These are phyloP conservation scores for Menidia beryllina DNA, from an alignment of 2,113 vertebrate genomes.

Conservation along the genomic window DNA sequence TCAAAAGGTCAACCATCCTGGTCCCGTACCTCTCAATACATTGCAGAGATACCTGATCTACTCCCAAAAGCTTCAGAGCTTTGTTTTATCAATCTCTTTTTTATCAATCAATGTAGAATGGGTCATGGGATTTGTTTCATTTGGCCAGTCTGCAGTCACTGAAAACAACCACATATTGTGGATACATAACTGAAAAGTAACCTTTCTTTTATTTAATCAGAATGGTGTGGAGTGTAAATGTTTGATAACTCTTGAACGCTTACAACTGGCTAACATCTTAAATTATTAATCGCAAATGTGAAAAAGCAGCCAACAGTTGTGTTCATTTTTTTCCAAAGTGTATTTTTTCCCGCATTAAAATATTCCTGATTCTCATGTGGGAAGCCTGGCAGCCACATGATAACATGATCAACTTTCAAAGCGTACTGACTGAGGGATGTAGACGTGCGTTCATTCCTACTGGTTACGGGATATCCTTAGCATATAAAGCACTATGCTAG, in stretches of 20 bases:
- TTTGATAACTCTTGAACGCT: neutral
- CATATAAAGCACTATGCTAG: constrained; percentile 13
- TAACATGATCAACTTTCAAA: constrained; percentile 22
- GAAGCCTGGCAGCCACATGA: neutral
- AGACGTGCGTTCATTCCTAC: neutral
- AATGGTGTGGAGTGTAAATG: neutral
- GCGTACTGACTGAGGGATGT: constrained; percentile 14
- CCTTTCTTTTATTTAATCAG: neutral
- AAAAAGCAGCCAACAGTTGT: neutral
- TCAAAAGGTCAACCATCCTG: too few species aligned
- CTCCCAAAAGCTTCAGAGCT: too few species aligned
- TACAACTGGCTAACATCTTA: neutral
- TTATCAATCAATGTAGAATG: too few species aligned
- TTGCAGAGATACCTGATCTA: too few species aligned
- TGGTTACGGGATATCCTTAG: constrained; percentile 18
- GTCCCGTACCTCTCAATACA: too few species aligned
- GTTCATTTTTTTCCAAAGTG: neutral
- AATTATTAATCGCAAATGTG: neutral
- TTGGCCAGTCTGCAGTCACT: too few species aligned
- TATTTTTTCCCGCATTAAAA: constrained; percentile 10
- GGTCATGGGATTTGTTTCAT: too few species aligned
- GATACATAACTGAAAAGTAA: too few species aligned
- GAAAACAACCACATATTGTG: too few species aligned
- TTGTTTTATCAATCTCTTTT: too few species aligned
- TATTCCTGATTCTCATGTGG: neutral